These are phyloP conservation scores for Lordiphosa andalusiaca DNA, from an alignment of 2,888 invertebrate genomes.

Conservation along the genomic window DNA sequence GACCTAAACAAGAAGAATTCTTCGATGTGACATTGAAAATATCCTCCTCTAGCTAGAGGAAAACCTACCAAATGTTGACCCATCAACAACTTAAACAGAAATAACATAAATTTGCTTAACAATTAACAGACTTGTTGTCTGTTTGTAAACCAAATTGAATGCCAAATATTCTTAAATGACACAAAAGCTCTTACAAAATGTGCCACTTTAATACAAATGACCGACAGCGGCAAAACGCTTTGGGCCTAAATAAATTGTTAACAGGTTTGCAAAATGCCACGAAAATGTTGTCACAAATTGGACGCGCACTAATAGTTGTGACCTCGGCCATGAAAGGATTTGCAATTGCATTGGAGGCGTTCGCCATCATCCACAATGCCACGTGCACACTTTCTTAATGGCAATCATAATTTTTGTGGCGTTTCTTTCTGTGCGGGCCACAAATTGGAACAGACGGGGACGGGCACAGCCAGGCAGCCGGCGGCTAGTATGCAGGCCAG, in stretches of 20 bases:
- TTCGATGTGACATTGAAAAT: no score
- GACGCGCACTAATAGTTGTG: conserved; percentile 70
- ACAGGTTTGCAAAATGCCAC: conserved; percentile 55
- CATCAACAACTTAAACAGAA: no score
- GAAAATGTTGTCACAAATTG: conserved; percentile 58
- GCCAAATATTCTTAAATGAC: conserved; percentile 24
- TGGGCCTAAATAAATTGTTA: conserved; percentile 55
- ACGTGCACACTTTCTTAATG: conserved; percentile 50
- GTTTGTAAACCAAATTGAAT: background rate
- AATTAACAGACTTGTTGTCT: conserved; percentile 19
- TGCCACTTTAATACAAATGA: conserved; percentile 34
- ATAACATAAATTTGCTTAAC: no score
- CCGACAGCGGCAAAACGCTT: conserved; percentile 27
- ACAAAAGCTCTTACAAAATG: conserved; percentile 34
- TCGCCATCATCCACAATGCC: conserved; percentile 57
- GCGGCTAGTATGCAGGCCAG: background rate
- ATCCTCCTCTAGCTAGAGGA: no score
- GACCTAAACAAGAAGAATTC: no score
- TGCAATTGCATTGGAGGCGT: conserved; percentile 21
- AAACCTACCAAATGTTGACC: no score
- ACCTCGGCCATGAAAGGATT: conserved; percentile 77
- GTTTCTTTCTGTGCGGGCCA: conserved; percentile 21
- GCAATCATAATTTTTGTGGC: conserved; percentile 55
- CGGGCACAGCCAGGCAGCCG: conserved; percentile 15
- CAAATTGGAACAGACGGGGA: conserved; percentile 70